Conservation (phyloP, 2,113 vertebrate genomes). For the Anseranas semipalmata region DNA sequence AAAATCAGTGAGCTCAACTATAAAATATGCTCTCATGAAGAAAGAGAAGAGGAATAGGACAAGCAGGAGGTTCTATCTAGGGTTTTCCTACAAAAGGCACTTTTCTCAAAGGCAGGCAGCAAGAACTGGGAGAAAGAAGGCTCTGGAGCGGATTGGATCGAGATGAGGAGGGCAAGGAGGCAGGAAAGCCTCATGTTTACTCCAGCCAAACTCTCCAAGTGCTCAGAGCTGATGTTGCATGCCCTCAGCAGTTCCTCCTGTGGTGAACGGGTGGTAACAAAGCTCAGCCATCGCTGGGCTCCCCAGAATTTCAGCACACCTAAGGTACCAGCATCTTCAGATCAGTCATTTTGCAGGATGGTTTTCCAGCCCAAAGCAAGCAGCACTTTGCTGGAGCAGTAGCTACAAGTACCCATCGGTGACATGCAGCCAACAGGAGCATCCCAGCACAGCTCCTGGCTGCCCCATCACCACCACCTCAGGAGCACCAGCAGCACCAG, state of each 20-base stretch:
- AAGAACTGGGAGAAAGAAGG: not conserved
- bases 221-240: rapidly evolving
- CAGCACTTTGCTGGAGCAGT: not conserved
- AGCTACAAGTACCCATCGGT: not conserved
- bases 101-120: not conserved
- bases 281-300: not conserved
- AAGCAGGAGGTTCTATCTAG: not conserved
- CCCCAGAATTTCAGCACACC: not conserved
- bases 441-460: not conserved
- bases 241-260: not conserved
- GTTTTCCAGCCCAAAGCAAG: not conserved
- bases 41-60: not conserved
- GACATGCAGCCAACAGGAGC: not conserved
- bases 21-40: not conserved
- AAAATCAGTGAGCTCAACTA: not conserved
- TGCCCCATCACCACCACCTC: not conserved
- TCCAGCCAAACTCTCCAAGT: not conserved
- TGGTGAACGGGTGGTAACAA: not conserved
- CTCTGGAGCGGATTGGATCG: not conserved
- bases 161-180: not conserved
- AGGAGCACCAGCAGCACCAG: not conserved
- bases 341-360: not conserved
- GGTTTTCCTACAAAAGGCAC: not conserved
- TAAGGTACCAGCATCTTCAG: not conserved
- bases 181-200: not conserved